Evolutionary conservation across 2,888 invertebrate species (phyloP).

Genomic region (Anaspis maculata): DNA sequence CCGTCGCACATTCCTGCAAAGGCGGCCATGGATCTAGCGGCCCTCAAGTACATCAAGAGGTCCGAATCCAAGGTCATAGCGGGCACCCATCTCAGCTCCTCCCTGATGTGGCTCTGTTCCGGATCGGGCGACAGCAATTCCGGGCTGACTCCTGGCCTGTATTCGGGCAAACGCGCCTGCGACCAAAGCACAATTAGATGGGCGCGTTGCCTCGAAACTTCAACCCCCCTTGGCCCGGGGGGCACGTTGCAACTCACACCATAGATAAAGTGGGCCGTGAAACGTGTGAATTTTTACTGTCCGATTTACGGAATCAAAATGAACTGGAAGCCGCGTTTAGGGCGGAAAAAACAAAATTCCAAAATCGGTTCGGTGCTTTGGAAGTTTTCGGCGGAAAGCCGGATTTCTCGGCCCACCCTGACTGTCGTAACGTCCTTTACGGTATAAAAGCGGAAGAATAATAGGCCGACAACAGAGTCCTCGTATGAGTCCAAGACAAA

Average conservation of each 20-base stretch:
- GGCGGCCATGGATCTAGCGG: conserved; percentile 95
- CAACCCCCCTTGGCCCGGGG: too few species aligned
- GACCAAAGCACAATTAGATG: neutral
- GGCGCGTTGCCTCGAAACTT: too few species aligned
- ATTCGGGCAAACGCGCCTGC: conserved; percentile 41
- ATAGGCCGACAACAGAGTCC: conserved; percentile 17
- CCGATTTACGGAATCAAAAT: too few species aligned
- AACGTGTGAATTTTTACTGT: too few species aligned
- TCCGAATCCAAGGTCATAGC: conserved; percentile 89
- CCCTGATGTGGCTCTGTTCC: conserved; percentile 52
- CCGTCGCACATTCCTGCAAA: conserved; percentile 98
- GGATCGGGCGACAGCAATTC: conserved; percentile 49
- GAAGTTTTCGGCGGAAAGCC: too few species aligned
- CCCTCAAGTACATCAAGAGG: conserved; percentile 93
- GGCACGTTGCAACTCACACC: neutral
- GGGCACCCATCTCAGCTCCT: conserved; percentile 92
- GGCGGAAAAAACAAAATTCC: too few species aligned
- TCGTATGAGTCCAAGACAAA: too few species aligned
- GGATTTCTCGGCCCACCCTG: too few species aligned
- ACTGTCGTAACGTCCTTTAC: too few species aligned
- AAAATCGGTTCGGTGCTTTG: too few species aligned
- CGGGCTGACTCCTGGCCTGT: conserved; percentile 46
- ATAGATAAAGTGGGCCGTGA: conserved; percentile 4
- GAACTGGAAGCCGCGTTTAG: too few species aligned
- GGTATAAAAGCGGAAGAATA: too few species aligned